A percentile compares a stretch with the other conserved stretches of the same genome.
phyloP scores from a whole-genome alignment of 2,113 vertebrate genomes.

The Damaliscus lunatus region DNA sequence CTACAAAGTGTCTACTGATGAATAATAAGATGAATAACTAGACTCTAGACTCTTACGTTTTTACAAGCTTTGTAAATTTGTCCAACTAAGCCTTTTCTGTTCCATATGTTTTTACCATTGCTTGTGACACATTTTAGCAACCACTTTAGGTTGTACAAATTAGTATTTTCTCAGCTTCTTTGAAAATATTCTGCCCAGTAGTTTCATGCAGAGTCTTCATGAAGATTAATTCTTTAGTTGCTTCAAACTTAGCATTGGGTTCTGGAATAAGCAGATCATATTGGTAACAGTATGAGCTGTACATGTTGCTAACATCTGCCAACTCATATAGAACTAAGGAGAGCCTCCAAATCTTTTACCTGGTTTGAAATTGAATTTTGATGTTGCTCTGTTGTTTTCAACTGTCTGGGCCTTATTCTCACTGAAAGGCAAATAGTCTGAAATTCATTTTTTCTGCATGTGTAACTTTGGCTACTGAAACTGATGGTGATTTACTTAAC shows the following conservation, averaged over 20 bases:
- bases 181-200: not conserved
- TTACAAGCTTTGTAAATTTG: not conserved
- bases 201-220: not conserved
- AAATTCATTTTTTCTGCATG: not conserved
- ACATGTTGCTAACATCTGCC: not conserved
- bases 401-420: not conserved
- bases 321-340: not conserved
- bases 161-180: constrained; percentile 5
- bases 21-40: not conserved
- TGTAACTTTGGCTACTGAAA: not conserved
- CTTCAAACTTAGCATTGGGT: not conserved
- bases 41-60: not conserved
- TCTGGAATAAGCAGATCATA: not conserved
- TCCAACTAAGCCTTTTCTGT: not conserved
- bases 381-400: not conserved
- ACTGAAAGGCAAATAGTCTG: not conserved
- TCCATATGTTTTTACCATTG: not conserved
- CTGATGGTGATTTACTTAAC: not conserved
- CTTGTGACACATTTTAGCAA: not conserved
- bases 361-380: not conserved
- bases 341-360: not conserved
- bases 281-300: not conserved
- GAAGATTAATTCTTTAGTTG: not conserved
- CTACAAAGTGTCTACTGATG: not conserved
- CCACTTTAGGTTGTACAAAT: not conserved